phyloP scores from a whole-genome alignment of 2,797 vertebrate genomes.

The Chelmon rostratus region DNA sequence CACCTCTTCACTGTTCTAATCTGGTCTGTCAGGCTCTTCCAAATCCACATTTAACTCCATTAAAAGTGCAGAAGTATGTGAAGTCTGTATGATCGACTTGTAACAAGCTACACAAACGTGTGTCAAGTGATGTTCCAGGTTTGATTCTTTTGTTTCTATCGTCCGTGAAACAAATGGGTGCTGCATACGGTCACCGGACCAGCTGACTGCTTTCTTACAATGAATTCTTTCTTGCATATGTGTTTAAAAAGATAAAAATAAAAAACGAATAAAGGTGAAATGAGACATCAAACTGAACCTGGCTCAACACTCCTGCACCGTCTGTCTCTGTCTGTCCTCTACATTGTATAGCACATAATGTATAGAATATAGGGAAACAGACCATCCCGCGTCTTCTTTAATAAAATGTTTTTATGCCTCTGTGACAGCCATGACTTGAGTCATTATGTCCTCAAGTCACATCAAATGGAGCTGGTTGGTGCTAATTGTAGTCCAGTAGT shows the following conservation, averaged over 20 bases:
- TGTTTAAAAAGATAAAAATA: neutral
- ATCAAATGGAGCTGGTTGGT: no score
- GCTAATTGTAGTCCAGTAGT: neutral
- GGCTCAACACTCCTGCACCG: conserved; percentile 27
- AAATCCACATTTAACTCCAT: neutral
- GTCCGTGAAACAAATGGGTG: conserved; percentile 49
- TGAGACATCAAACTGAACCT: conserved; percentile 27
- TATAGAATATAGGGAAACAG: conserved; percentile 74
- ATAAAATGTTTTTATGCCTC: conserved; percentile 77
- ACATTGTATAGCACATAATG: conserved; percentile 74
- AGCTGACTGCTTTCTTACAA: conserved; percentile 29
- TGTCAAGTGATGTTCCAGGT: conserved; percentile 10
- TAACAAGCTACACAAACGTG: neutral
- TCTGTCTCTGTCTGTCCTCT: conserved; percentile 32
- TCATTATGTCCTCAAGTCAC: no score
- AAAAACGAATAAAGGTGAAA: neutral
- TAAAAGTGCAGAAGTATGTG: neutral
- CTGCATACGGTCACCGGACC: conserved; percentile 46
- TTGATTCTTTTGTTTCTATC: neutral
- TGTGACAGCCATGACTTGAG: no score
- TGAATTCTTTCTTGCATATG: neutral
- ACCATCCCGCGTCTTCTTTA: conserved; percentile 75
- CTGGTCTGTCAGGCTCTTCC: neutral
- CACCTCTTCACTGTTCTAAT: neutral
- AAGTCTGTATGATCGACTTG: neutral